Evolutionary conservation across 1,140 invertebrate genomes (phyloP).

Genomic region (Babylonia areolata): DNA sequence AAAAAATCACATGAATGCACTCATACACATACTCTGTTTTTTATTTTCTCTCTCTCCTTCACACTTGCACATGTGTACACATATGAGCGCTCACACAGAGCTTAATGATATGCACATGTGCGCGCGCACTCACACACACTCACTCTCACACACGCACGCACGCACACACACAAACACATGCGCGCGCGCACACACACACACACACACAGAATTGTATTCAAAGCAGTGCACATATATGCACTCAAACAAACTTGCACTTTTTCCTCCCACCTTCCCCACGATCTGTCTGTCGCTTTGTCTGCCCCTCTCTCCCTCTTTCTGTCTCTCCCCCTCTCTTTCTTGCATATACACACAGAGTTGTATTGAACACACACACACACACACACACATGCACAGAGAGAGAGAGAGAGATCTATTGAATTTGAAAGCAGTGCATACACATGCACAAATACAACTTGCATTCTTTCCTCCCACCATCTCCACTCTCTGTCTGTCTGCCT

Average conservation of each 20-base stretch:
- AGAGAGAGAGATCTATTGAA: too few relatives aligned
- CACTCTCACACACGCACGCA: background rate
- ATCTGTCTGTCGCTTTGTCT: background rate
- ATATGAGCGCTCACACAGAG: background rate
- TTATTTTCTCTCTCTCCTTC: background rate
- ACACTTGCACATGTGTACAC: background rate
- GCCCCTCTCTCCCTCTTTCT: conserved; percentile 18
- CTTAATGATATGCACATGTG: background rate
- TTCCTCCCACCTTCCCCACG: background rate
- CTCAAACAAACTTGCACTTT: too few relatives aligned
- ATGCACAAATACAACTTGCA: background rate
- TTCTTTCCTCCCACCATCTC: background rate
- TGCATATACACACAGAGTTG: too few relatives aligned
- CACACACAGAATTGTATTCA: too few relatives aligned
- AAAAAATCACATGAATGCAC: too few relatives aligned
- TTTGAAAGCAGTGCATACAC: too few relatives aligned
- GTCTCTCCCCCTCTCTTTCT: background rate
- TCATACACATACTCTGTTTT: too few relatives aligned
- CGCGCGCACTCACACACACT: background rate
- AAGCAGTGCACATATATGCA: too few relatives aligned
- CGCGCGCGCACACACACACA: background rate
- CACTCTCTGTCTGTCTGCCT: background rate
- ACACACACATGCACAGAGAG: too few relatives aligned
- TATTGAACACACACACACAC: too few relatives aligned
- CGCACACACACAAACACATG: background rate